phyloP scores from a whole-genome alignment of 2,888 invertebrate genomes.

The Ophion costatus region DNA sequence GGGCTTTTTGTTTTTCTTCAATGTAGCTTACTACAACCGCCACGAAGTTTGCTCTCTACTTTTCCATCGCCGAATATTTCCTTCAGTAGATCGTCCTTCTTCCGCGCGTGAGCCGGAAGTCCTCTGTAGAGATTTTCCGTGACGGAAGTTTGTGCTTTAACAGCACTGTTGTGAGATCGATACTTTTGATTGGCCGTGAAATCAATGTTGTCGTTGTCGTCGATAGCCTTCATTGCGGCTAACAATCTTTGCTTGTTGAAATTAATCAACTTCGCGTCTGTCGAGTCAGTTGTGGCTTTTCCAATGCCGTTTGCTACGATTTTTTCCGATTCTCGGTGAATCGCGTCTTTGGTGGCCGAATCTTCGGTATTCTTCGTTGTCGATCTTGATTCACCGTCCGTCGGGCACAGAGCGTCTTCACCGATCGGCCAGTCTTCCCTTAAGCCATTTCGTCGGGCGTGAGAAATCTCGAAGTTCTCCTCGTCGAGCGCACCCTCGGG shows the following conservation, averaged over 20 bases:
- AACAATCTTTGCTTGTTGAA: constrained; percentile 86
- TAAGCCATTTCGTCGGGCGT: constrained; percentile 40
- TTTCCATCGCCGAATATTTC: constrained; percentile 76
- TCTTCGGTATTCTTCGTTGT: constrained; percentile 5
- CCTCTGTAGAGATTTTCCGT: constrained; percentile 80
- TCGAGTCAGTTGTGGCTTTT: background rate
- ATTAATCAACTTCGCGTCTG: constrained; percentile 69
- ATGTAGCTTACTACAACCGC: constrained; percentile 74
- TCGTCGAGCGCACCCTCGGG: background rate
- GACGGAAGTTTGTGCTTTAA: constrained; percentile 74
- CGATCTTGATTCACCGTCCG: background rate
- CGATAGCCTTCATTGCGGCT: constrained; percentile 87
- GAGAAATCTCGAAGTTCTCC: constrained; percentile 16
- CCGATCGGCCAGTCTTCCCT: background rate
- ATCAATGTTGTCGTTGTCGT: constrained; percentile 83
- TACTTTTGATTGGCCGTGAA: constrained; percentile 72
- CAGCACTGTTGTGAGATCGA: constrained; percentile 62
- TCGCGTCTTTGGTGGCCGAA: background rate
- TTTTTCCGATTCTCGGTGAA: constrained; percentile 2
- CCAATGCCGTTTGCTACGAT: constrained; percentile 16
- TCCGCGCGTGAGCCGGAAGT: constrained; percentile 76
- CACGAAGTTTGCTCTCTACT: constrained; percentile 72
- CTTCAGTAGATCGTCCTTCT: constrained; percentile 77
- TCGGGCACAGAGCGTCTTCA: constrained; percentile 20
- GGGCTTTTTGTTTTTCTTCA: constrained; percentile 56